Conservation (phyloP, 2,888 invertebrate genomes). For the Anoplius nigerrimus region DNA sequence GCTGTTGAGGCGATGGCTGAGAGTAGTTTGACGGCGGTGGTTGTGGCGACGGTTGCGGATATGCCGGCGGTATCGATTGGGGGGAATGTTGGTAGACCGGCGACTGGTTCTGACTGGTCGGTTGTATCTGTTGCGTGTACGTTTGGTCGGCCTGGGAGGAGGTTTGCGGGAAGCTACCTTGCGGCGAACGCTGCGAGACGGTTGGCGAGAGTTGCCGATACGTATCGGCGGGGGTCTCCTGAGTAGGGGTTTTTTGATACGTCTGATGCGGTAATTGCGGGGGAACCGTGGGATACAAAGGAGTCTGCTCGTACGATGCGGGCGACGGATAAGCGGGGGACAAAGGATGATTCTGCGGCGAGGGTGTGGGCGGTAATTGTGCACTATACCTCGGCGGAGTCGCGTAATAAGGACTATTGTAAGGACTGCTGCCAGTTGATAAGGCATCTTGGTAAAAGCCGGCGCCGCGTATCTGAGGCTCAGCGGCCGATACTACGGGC, state of each 20-base stretch:
- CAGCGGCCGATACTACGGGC: constrained; percentile 82
- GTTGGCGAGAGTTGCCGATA: constrained; percentile 61
- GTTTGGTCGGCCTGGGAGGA: constrained; percentile 52
- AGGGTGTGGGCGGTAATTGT: constrained; percentile 81
- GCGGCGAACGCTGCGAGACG: constrained; percentile 59
- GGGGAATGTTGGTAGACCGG: constrained; percentile 65
- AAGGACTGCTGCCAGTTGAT: constrained; percentile 89
- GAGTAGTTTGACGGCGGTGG: constrained; percentile 52
- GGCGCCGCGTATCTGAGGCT: constrained; percentile 86
- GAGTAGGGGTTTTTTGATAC: constrained; percentile 65
- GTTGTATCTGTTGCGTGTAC: constrained; percentile 37
- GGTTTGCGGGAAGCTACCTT: constrained; percentile 58
- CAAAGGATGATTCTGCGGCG: constrained; percentile 78
- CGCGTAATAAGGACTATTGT: constrained; percentile 79
- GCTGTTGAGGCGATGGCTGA: constrained; percentile 57
- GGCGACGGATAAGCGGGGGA: constrained; percentile 79
- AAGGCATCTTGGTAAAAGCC: constrained; percentile 93
- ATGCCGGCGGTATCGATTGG: constrained; percentile 59
- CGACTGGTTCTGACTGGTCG: constrained; percentile 54
- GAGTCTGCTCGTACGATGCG: constrained; percentile 69
- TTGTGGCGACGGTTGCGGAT: constrained; percentile 72
- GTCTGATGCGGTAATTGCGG: constrained; percentile 60
- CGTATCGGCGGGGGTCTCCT: constrained; percentile 54
- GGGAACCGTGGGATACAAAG: constrained; percentile 65
- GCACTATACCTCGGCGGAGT: constrained; percentile 82